phyloP scores from a whole-genome alignment of 2,113 vertebrate genomes.

The Perca flavescens region DNA sequence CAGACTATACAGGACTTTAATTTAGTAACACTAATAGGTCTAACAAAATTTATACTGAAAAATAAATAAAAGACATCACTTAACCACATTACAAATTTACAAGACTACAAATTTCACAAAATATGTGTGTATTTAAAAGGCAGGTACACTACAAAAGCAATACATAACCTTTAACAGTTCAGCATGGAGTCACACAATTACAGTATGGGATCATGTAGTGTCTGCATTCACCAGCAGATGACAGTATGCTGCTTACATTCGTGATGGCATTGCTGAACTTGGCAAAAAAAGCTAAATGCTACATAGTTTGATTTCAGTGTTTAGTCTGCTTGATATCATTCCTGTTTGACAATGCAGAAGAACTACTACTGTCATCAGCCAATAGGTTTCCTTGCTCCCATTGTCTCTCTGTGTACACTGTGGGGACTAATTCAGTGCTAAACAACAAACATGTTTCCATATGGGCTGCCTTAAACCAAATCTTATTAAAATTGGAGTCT shows the following conservation, averaged over 20 bases:
- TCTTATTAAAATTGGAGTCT: background rate
- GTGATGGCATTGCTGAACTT: background rate
- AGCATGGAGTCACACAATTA: background rate
- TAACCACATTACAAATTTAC: too few relatives aligned
- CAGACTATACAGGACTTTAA: too few relatives aligned
- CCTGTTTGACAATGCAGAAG: background rate
- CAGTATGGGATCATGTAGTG: conserved; percentile 22
- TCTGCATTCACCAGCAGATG: conserved; percentile 43
- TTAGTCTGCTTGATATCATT: background rate
- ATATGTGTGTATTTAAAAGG: background rate
- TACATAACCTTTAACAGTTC: background rate
- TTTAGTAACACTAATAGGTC: background rate
- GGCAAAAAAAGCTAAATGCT: background rate
- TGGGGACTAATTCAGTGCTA: background rate
- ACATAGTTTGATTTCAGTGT: background rate
- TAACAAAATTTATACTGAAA: background rate
- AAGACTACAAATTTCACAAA: too few relatives aligned
- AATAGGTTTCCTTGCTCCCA: background rate
- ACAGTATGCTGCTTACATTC: background rate
- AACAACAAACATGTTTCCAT: background rate
- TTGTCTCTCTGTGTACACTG: background rate
- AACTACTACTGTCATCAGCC: background rate
- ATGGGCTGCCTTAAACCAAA: background rate
- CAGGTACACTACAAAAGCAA: background rate
- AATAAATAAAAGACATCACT: too few relatives aligned